phyloP scores from a whole-genome alignment of 1,140 invertebrate genomes.

The Heliconius himera region DNA sequence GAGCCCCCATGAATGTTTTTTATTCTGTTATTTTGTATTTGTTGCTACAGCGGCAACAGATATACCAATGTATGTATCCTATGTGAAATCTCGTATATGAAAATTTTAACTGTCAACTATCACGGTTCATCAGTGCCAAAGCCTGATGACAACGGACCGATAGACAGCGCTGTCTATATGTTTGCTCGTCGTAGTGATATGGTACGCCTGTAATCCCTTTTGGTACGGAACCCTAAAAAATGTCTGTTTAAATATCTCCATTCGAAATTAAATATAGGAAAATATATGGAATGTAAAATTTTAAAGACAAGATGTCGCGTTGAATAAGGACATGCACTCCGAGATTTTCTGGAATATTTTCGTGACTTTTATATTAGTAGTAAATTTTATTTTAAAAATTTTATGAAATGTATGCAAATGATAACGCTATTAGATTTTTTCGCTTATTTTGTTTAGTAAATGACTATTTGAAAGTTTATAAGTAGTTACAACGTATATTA shows the following conservation, averaged over 20 bases:
- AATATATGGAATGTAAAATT: background rate
- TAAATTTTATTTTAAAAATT: background rate
- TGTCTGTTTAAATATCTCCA: background rate
- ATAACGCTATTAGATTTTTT: background rate
- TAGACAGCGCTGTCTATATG: too few species aligned
- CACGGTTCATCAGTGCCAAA: too few species aligned
- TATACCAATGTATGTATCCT: too few species aligned
- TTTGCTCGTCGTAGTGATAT: too few species aligned
- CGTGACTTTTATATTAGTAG: background rate
- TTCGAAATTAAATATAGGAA: background rate
- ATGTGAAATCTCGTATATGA: too few species aligned
- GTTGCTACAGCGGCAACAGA: too few species aligned
- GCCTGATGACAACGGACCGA: too few species aligned
- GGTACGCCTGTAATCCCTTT: too few species aligned
- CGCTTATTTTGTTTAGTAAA: background rate
- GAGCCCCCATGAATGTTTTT: too few species aligned
- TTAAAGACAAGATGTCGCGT: slow-evolving; percentile 1
- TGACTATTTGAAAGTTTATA: background rate
- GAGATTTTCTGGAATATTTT: background rate
- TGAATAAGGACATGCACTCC: background rate
- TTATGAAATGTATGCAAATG: background rate
- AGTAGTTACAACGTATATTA: too few species aligned
- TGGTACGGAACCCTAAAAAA: background rate
- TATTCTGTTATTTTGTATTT: too few species aligned
- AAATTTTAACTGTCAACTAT: too few species aligned